Evolutionary conservation across 1,140 invertebrate genomes (phyloP), one percentile per base, ranked within the genome.

Genomic region (Drosophila bocki): DNA sequence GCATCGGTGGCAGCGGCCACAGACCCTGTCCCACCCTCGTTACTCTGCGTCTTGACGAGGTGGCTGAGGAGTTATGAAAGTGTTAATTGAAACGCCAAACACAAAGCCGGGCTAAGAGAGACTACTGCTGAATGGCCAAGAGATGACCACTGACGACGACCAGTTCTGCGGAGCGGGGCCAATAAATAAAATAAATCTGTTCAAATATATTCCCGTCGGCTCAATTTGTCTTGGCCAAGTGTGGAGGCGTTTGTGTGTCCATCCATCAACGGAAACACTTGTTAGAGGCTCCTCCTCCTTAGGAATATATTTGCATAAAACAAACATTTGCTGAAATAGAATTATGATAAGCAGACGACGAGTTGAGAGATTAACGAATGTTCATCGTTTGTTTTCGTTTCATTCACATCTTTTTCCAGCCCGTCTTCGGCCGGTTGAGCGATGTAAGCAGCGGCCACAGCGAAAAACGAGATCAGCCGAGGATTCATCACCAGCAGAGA

Each of bases 101-200:
- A 78, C 62, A 78, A 72, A 65, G 59, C 54, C 37, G 19, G 45
- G 70, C 29, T 63, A 75, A 68, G 39, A 35, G 62, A 37, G 64
- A 45, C 37, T 19, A 13, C 75, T 33, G 42, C 39, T 8, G 56
- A n/a, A 53, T 37, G 53, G 42, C 61, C 26, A 41, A 33, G 54
- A 56, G 67, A 39, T 67, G 61, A 64, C 69, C 80, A 78, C 53
- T 56, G 53, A 26, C 53, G 35, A 39, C 53, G 61, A 77, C 63
- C 68, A 72, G 67, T 64, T 74, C 71, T 39, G 37, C 29, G 62
- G 1, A 2, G 51, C 51, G 50, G 53, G 50, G 58, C 65, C 74
- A 85, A 90, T 90, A 79, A 88, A 90, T 76, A 84, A 85, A 60
- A 88, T 47, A 78, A 81, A 90, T 90, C 63, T 70, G 57, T 65